Conservation (phyloP, 2,113 vertebrate genomes). For the Uria aalge region DNA sequence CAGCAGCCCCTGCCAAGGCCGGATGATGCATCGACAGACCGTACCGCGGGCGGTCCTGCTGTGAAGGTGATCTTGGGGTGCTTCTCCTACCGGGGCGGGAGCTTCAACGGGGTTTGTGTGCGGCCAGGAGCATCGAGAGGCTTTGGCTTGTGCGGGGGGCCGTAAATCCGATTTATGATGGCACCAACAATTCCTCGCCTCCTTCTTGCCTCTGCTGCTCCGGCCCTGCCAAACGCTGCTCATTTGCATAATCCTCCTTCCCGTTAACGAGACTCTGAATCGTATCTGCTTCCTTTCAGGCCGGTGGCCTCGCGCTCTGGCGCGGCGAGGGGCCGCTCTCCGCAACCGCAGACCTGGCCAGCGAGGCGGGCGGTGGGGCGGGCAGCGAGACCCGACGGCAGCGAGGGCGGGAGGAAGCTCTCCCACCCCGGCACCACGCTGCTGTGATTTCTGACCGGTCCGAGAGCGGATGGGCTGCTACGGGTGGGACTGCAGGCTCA, state of each 20-base stretch:
- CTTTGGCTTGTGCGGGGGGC: not conserved
- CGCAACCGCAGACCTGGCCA: not conserved
- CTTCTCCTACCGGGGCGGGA: not conserved
- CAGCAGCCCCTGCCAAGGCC: not conserved
- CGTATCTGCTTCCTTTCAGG: constrained; percentile 20
- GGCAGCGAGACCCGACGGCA: not conserved
- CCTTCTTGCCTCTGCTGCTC: not conserved
- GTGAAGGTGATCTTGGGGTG: not conserved
- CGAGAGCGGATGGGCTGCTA: not conserved
- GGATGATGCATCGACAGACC: not conserved
- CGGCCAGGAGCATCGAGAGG: not conserved
- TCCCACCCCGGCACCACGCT: not conserved
- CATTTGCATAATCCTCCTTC: constrained; percentile 40
- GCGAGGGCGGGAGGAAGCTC: not conserved
- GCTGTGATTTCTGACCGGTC: not conserved
- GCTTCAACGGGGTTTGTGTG: not conserved
- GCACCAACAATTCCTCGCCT: not conserved
- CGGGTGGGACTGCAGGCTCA: not conserved
- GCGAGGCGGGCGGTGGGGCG: not conserved
- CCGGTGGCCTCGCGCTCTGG: not conserved
- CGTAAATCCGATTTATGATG: not conserved
- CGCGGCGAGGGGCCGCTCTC: not conserved
- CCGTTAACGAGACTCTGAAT: not conserved
- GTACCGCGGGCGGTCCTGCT: too few species aligned
- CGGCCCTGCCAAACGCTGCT: not conserved